Evolutionary conservation across 2,113 vertebrate species (phyloP).

Genomic region (Sceloporus tristichus): DNA sequence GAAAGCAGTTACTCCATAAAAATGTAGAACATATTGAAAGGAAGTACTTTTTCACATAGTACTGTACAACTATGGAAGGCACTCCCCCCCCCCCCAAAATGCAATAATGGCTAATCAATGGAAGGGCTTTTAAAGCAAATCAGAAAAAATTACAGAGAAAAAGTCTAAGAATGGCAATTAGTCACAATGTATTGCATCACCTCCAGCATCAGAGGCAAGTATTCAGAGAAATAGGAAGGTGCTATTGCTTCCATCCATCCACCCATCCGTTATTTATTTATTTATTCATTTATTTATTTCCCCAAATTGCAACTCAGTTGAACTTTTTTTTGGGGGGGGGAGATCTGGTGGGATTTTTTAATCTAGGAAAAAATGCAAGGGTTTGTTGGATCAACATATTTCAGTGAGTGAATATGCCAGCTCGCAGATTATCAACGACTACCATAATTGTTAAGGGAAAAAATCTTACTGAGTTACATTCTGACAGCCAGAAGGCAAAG

Average conservation of each 20-base stretch:
- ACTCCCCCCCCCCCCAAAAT: not conserved
- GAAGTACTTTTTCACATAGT: not conserved
- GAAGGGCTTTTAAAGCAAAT: not conserved
- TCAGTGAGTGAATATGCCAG: not conserved
- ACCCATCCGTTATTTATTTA: too few species aligned
- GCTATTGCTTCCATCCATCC: too few species aligned
- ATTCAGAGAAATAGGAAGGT: too few species aligned
- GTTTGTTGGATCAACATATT: constrained; percentile 4
- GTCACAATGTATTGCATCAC: not conserved
- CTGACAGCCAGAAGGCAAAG: not conserved
- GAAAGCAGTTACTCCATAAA: not conserved
- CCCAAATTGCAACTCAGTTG: too few species aligned
- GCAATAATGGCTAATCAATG: not conserved
- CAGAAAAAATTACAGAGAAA: not conserved
- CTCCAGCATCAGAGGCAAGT: not conserved
- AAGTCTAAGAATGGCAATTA: not conserved
- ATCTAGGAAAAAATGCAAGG: too few species aligned
- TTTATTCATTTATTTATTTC: too few species aligned
- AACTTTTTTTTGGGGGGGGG: too few species aligned
- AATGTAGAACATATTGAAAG: not conserved
- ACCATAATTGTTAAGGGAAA: not conserved
- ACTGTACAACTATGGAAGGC: not conserved
- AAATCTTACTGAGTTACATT: not conserved
- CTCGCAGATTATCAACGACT: not conserved
- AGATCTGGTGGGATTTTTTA: too few species aligned